A percentile compares a stretch with the other conserved stretches of the same genome.
Conservation (phyloP, 2,888 invertebrate genomes). For the Machimus rusticus region DNA sequence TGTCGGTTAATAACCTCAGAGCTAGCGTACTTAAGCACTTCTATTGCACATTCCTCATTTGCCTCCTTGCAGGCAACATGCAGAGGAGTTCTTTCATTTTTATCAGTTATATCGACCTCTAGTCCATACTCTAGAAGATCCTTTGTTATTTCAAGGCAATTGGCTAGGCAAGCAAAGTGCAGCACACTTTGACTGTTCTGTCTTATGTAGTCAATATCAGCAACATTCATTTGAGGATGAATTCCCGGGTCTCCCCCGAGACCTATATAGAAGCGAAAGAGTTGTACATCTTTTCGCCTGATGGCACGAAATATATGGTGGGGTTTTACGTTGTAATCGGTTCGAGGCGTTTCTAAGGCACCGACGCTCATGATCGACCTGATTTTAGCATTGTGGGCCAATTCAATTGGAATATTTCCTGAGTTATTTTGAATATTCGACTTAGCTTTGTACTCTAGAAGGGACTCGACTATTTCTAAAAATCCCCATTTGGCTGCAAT, state of each 20-base stretch:
- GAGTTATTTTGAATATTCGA: background rate
- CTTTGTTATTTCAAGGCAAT: background rate
- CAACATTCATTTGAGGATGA: background rate
- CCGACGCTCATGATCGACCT: background rate
- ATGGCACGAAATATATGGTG: background rate
- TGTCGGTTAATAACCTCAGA: background rate
- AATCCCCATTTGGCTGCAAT: background rate
- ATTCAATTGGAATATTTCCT: background rate
- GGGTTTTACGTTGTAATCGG: background rate
- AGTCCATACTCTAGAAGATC: background rate
- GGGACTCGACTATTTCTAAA: background rate
- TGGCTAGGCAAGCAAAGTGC: background rate
- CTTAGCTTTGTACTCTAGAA: background rate
- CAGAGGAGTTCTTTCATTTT: background rate
- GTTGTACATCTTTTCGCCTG: background rate
- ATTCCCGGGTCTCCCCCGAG: background rate
- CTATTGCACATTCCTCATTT: background rate
- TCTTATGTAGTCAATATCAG: background rate
- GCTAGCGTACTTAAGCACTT: background rate
- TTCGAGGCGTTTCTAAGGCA: background rate
- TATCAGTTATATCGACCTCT: background rate
- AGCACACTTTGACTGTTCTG: background rate
- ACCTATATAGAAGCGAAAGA: background rate
- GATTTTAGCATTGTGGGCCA: background rate
- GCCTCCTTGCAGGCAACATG: background rate